These are phyloP conservation scores for Drosophila chauvacae DNA, from an alignment of 1,140 invertebrate genomes.

Conservation along the genomic window DNA sequence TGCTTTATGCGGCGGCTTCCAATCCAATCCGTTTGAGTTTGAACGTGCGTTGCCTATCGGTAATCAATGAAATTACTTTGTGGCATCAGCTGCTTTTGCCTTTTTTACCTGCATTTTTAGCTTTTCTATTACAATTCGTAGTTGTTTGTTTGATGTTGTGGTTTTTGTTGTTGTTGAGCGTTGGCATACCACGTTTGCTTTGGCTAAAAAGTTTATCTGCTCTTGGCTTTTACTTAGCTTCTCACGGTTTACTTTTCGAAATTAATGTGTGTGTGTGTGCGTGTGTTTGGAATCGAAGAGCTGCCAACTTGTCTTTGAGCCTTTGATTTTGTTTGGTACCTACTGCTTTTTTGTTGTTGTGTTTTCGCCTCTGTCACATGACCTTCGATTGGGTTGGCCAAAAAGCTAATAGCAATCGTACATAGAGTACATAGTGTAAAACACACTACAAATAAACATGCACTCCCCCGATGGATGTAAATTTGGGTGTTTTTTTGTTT, in stretches of 20 bases:
- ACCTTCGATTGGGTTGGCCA: slow-evolving; percentile 30
- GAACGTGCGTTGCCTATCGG: slow-evolving; percentile 80
- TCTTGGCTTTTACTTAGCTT: slow-evolving; percentile 71
- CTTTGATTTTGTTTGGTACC: slow-evolving; percentile 17
- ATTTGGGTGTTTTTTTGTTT: not conserved
- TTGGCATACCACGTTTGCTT: slow-evolving; percentile 71
- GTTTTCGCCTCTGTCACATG: slow-evolving; percentile 5
- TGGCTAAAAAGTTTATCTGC: slow-evolving; percentile 77
- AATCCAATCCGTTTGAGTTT: slow-evolving; percentile 61
- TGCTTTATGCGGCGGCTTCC: slow-evolving; percentile 52
- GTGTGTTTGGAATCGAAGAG: slow-evolving; percentile 22
- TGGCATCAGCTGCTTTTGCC: slow-evolving; percentile 68
- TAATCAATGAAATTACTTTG: slow-evolving; percentile 82
- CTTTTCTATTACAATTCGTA: slow-evolving; percentile 50
- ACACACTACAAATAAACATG: not conserved
- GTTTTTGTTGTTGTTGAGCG: slow-evolving; percentile 38
- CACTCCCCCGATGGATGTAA: slow-evolving; percentile 2
- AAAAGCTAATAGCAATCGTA: slow-evolving; percentile 12
- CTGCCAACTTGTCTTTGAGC: slow-evolving; percentile 55
- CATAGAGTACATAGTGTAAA: not conserved
- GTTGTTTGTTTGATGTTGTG: slow-evolving; percentile 23
- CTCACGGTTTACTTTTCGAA: slow-evolving; percentile 79
- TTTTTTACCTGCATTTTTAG: slow-evolving; percentile 59
- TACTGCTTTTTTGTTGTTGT: not conserved
- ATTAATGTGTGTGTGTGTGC: slow-evolving; percentile 25